Percentiles rank a stretch among this genome's conserved stretches.
Conservation (phyloP, 2,113 vertebrate species). For the Lophura nycthemera region DNA sequence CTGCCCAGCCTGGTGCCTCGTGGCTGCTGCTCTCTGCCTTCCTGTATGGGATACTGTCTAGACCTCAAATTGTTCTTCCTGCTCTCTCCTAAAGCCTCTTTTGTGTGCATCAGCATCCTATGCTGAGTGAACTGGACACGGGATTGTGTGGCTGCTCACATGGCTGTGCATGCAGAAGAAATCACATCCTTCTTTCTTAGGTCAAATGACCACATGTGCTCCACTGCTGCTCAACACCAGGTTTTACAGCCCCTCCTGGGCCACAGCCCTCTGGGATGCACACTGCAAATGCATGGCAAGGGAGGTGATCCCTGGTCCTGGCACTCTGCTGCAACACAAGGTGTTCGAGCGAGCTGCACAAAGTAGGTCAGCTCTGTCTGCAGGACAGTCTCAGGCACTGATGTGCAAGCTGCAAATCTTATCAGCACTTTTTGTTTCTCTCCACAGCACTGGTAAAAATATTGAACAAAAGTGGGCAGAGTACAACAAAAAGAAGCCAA, state of each 20-base stretch:
- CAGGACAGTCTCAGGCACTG: not conserved
- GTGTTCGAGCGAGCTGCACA: not conserved
- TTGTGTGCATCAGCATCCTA: not conserved
- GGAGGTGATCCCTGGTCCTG: not conserved
- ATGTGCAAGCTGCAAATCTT: not conserved
- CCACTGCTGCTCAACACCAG: rapidly evolving
- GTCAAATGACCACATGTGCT: not conserved
- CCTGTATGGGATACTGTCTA: not conserved
- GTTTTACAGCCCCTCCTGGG: not conserved
- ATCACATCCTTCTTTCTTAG: not conserved
- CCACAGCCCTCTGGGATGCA: not conserved
- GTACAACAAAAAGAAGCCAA: not conserved
- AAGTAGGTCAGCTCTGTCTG: not conserved
- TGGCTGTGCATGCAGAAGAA: not conserved
- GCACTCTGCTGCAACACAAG: too few species aligned
- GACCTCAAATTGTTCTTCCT: not conserved
- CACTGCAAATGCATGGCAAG: not conserved
- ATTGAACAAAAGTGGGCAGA: not conserved
- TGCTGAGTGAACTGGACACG: not conserved
- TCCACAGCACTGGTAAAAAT: not conserved
- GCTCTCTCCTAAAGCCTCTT: not conserved
- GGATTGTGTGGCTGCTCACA: constrained; percentile 2
- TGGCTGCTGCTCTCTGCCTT: not conserved
- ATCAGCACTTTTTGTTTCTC: not conserved
- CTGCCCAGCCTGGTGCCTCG: not conserved